phyloP scores from a whole-genome alignment of 2,113 vertebrate genomes.

The Pyxicephalus adspersus region DNA sequence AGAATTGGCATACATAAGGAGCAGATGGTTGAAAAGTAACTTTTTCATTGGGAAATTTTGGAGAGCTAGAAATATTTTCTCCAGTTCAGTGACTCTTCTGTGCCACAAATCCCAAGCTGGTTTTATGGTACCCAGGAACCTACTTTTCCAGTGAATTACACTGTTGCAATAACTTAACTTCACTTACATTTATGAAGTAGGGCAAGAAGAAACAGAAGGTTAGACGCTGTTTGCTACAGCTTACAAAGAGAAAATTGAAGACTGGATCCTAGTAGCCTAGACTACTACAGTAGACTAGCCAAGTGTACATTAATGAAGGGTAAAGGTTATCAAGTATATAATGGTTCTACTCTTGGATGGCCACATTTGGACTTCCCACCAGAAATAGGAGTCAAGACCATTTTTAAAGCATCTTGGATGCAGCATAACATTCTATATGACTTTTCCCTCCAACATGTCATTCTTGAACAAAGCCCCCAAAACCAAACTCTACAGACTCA shows the following conservation, averaged over 20 bases:
- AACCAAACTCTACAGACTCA: too few relatives aligned
- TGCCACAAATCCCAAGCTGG: neutral
- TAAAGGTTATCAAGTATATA: neutral
- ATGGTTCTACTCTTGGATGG: too few relatives aligned
- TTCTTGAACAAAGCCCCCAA: too few relatives aligned
- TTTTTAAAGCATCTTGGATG: too few relatives aligned
- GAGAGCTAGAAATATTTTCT: slow-evolving; percentile 23
- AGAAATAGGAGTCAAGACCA: too few relatives aligned
- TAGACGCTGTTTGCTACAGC: neutral
- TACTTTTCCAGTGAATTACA: neutral
- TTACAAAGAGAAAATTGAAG: neutral
- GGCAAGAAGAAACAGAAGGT: neutral
- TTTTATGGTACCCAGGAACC: neutral
- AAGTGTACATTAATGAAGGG: neutral
- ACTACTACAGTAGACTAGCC: neutral
- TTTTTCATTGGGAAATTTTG: neutral
- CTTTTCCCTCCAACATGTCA: too few relatives aligned
- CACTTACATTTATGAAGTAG: neutral
- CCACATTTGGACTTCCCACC: too few relatives aligned
- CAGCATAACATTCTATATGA: too few relatives aligned
- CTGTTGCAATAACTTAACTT: neutral
- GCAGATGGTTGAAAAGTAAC: slow-evolving; percentile 21
- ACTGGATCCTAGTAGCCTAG: too few relatives aligned
- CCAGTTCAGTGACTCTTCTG: neutral
- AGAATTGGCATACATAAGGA: neutral